Base-by-base conservation (phyloP, 1,140 invertebrate species). In the Colletes latitarsis region DNA sequence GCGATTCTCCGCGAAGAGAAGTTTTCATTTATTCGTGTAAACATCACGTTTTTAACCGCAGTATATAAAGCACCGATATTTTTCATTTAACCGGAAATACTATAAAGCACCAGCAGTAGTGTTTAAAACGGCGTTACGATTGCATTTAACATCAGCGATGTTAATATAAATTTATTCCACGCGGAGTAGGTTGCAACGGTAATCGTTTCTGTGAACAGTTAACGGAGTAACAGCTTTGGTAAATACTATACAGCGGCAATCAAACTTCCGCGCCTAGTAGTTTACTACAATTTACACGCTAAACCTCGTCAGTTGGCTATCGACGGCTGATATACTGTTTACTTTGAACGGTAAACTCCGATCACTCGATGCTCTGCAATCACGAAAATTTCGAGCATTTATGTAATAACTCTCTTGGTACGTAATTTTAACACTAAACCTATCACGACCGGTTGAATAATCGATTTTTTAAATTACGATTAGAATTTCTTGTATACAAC, bases 241-340 rank as follows among this genome's bases (percentile, higher is more conserved):
- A 81, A 77, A 81, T 62, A 77, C 66, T 69, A 46, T 69, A 76
- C 72, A 15, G 12, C 10, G 10, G 57, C 30, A 57, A 77, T 60
- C 19, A 39, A 81, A 77, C 52, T 69, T 52, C 17, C 67, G 55
- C 14, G 14, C 10, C 60, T 64, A 17, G 58, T 52, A 49, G 67
- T 64, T 63, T 9, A 58, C 66, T 62, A 68, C 53, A 46, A 81
- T 77, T 77, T 57, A 77, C 74, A 49, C 41, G 64, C 8, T 55
- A 55, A 77, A 77, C 14, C 58, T 19, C 41, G 15, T 39, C 3
- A 12, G 19, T 3, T 14, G 30, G 49, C 39, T 55, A 69, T 68
- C 62, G 58, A 10, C 72, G 58, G 4, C 8, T 39, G 41, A 70
- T 68, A 52, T 30, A 9, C 41, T 81, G 52, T 81, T 81, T 81